phyloP scores from a whole-genome alignment of 2,888 invertebrate species.

The Dynastes tityus region DNA sequence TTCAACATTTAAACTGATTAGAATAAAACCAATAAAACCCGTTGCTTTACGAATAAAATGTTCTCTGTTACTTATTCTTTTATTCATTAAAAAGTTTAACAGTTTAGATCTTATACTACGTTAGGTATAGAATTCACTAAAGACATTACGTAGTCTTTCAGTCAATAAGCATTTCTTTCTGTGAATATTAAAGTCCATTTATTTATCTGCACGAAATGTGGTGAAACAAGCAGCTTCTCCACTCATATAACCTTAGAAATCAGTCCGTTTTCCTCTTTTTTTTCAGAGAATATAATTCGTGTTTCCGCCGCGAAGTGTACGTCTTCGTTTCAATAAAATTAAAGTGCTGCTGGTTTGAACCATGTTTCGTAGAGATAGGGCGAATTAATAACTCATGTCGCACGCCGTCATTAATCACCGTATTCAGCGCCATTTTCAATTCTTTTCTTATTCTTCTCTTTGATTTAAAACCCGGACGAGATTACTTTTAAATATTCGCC shows the following conservation, averaged over 20 bases:
- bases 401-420: conserved; percentile 24
- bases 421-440: conserved; percentile 15
- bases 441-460: conserved; percentile 18
- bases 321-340: conserved; percentile 10
- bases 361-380: conserved; percentile 4
- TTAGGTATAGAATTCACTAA: no score
- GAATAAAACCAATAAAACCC: no score
- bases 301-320: neutral
- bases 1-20: no score
- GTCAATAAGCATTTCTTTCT: no score
- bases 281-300: neutral
- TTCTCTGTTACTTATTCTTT: no score
- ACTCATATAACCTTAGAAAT: neutral
- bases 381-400: conserved; percentile 28
- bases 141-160: no score
- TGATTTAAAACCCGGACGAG: conserved; percentile 23
- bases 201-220: neutral
- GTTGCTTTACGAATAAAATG: no score
- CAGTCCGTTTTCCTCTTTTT: neutral
- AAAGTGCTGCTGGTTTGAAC: neutral
- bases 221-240: no score
- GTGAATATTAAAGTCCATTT: no score
- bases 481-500: conserved; percentile 33
- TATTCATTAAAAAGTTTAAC: no score
- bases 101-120: no score